Conservation (phyloP, 2,888 invertebrate genomes). For the Criorhina ranunculi region DNA sequence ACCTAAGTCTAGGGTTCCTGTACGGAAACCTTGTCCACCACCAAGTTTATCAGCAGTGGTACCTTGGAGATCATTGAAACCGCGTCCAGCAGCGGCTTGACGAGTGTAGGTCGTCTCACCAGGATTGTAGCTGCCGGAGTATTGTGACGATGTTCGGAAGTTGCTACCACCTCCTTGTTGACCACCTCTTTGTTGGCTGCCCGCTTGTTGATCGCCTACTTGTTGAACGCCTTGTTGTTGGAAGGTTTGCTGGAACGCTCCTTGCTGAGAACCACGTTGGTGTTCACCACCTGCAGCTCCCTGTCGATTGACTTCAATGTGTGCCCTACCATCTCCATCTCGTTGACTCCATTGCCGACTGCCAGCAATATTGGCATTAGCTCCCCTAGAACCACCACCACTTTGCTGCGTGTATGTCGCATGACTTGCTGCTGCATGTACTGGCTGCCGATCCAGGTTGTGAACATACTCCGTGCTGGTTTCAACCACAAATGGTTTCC, state of each 20-base stretch:
- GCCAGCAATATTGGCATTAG: slow-evolving; percentile 12
- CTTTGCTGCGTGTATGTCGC: slow-evolving; percentile 77
- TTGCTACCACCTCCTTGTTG: slow-evolving; percentile 46
- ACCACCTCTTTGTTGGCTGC: too few species aligned
- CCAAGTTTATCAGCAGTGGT: slow-evolving; percentile 78
- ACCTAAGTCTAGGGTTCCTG: slow-evolving; percentile 82
- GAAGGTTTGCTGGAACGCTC: slow-evolving; percentile 11
- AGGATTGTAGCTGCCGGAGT: slow-evolving; percentile 51
- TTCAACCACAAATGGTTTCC: slow-evolving; percentile 85
- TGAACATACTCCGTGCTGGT: slow-evolving; percentile 85
- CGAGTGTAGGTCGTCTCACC: slow-evolving; percentile 43
- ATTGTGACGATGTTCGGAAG: slow-evolving; percentile 57
- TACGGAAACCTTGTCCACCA: slow-evolving; percentile 81
- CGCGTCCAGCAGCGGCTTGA: slow-evolving; percentile 52
- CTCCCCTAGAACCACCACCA: slow-evolving; percentile 42
- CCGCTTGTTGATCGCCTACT: slow-evolving; percentile 29
- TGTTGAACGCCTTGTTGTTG: slow-evolving; percentile 45
- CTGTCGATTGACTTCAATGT: slow-evolving; percentile 48
- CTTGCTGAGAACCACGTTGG: slow-evolving; percentile 37
- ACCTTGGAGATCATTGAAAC: slow-evolving; percentile 72
- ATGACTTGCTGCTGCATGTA: slow-evolving; percentile 59
- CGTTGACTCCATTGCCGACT: slow-evolving; percentile 48
- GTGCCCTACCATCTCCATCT: slow-evolving; percentile 20
- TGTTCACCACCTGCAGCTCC: slow-evolving; percentile 19
- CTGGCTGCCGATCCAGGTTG: slow-evolving; percentile 59